phyloP scores from a whole-genome alignment of 2,888 invertebrate genomes.

The Lepeophtheirus nordmannii region DNA sequence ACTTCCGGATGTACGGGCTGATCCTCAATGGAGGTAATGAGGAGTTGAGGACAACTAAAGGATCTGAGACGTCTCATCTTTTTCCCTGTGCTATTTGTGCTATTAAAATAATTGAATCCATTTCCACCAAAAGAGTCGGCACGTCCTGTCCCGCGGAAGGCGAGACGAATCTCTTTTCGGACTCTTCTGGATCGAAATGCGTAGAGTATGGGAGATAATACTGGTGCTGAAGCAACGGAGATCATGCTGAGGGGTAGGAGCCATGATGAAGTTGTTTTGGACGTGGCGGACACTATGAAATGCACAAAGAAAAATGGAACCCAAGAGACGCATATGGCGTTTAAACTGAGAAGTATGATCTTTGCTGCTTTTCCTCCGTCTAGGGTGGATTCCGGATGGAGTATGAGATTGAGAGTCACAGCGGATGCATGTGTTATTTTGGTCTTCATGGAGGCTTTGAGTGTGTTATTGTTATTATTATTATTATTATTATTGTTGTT shows the following conservation, averaged over 20 bases:
- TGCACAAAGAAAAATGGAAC: background rate
- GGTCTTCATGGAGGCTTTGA: conserved; percentile 13
- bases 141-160: background rate
- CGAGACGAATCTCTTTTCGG: conserved; percentile 6
- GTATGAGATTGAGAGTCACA: background rate
- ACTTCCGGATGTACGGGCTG: background rate
- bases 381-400: background rate
- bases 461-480: background rate
- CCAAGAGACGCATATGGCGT: conserved; percentile 10
- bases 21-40: background rate
- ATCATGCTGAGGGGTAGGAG: background rate
- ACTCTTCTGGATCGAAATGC: conserved; percentile 14
- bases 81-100: background rate
- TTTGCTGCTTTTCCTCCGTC: conserved; percentile 14
- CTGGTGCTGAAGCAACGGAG: background rate
- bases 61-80: background rate
- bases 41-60: conserved; percentile 5
- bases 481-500: background rate
- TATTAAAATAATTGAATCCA: background rate
- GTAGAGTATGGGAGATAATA: conserved; percentile 14
- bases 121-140: background rate
- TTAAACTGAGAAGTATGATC: background rate
- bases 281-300: background rate
- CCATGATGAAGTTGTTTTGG: background rate
- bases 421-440: conserved; percentile 9